phyloP scores from a whole-genome alignment of 2,888 invertebrate species.

The Gymnosoma rotundatum region DNA sequence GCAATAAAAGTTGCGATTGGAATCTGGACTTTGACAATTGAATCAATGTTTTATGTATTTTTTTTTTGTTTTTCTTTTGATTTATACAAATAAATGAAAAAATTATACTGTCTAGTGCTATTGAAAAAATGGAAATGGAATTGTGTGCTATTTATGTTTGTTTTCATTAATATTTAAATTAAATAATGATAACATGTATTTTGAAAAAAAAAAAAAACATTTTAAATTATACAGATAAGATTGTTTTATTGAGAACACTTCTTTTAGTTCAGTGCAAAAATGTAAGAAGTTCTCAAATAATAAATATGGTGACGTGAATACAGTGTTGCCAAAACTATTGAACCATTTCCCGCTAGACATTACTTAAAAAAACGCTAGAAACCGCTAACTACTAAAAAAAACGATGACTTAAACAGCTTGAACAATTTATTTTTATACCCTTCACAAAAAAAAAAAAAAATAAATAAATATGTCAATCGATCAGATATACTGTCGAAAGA shows the following conservation, averaged over 20 bases:
- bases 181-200: conserved; percentile 48
- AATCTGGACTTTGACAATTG: conserved; percentile 65
- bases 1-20: conserved; percentile 34
- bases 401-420: too few relatives aligned
- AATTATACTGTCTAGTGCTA: conserved; percentile 47
- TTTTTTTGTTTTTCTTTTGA: conserved; percentile 8
- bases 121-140: conserved; percentile 26
- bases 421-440: too few relatives aligned
- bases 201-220: conserved; percentile 10
- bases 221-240: conserved; percentile 42
- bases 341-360: too few relatives aligned
- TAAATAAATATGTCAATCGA: too few relatives aligned
- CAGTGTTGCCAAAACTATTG: too few relatives aligned
- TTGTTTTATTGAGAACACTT: background rate
- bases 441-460: too few relatives aligned
- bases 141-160: background rate
- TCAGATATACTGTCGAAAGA: too few relatives aligned
- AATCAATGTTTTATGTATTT: conserved; percentile 31
- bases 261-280: conserved; percentile 8
- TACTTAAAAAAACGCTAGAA: too few relatives aligned
- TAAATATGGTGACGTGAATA: too few relatives aligned
- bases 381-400: too few relatives aligned
- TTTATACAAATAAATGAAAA: conserved; percentile 42
- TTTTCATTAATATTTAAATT: conserved; percentile 22
- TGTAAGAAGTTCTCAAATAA: background rate